A percentile compares a stretch with the other conserved stretches of the same genome.
These are phyloP conservation scores for Vicugna pacos DNA, from an alignment of 2,113 vertebrate species.

Conservation along the genomic window DNA sequence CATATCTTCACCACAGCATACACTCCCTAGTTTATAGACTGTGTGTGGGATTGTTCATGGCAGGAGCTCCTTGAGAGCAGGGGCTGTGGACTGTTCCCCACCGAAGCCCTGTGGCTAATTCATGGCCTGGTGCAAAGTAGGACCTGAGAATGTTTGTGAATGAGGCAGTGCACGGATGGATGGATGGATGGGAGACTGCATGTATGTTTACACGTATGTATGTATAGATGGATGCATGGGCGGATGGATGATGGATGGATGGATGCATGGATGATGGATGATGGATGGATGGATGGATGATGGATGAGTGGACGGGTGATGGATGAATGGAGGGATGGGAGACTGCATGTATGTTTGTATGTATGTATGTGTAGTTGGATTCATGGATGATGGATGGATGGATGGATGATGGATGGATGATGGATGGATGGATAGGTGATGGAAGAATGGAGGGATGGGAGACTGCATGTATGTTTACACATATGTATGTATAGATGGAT, in stretches of 20 bases:
- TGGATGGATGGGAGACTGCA: neutral
- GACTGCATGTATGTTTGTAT: too few relatives aligned
- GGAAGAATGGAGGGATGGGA: too few relatives aligned
- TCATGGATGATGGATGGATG: neutral
- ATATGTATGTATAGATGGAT: accelerated
- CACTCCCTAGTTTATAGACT: neutral
- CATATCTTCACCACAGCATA: neutral
- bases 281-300: accelerated
- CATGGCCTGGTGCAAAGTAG: neutral
- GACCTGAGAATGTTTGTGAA: neutral
- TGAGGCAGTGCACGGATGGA: neutral
- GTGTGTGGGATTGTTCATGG: neutral
- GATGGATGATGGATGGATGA: too few relatives aligned
- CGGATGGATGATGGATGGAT: too few relatives aligned
- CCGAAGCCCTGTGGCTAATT: neutral
- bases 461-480: too few relatives aligned
- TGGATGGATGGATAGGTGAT: accelerated
- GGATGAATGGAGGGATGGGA: too few relatives aligned
- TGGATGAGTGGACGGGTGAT: too few relatives aligned
- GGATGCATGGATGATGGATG: too few relatives aligned
- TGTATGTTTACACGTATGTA: neutral
- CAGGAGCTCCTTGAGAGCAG: neutral
- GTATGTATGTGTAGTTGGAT: too few relatives aligned
- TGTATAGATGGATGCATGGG: neutral
- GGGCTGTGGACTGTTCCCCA: neutral